These are phyloP conservation scores for Rhynchonycteris naso DNA, from an alignment of 2,797 vertebrate genomes.

Conservation along the genomic window DNA sequence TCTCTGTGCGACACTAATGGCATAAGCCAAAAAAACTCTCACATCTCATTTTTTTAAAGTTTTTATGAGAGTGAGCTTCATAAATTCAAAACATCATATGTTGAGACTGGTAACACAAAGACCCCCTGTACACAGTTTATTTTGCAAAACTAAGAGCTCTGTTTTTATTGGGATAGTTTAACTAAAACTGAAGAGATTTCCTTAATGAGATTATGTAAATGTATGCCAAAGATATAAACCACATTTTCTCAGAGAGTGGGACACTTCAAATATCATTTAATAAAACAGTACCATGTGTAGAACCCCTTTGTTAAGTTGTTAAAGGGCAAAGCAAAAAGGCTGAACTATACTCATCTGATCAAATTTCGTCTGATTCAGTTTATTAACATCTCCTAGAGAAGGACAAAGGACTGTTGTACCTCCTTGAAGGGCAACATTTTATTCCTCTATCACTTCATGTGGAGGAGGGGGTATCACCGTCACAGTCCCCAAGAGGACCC, in stretches of 20 bases:
- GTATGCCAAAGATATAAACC: conserved; percentile 78
- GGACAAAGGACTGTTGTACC: conserved; percentile 57
- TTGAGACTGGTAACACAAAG: too few species aligned
- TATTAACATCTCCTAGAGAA: conserved; percentile 75
- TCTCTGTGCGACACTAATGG: too few species aligned
- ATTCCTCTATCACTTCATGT: conserved; percentile 19
- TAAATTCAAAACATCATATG: too few species aligned
- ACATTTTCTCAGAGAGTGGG: conserved; percentile 78
- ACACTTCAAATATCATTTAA: conserved; percentile 81
- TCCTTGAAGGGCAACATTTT: conserved; percentile 34
- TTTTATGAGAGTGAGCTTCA: too few species aligned
- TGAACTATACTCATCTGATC: conserved; percentile 72
- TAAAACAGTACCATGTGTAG: conserved; percentile 75
- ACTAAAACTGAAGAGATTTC: conserved; percentile 75
- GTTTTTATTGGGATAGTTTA: conserved; percentile 71
- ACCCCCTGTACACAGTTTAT: not conserved
- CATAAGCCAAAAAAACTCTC: too few species aligned
- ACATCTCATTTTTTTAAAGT: too few species aligned
- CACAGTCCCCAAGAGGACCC: not conserved
- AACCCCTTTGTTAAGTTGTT: conserved; percentile 76
- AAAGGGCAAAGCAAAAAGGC: conserved; percentile 69
- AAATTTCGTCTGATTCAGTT: conserved; percentile 77
- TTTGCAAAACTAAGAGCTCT: not conserved
- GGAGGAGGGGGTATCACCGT: not conserved
- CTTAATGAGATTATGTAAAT: conserved; percentile 82